Percentiles rank a stretch among this genome's conserved stretches.
These are phyloP conservation scores for Danionella cerebrum DNA, from an alignment of 2,113 vertebrate species.

Conservation along the genomic window DNA sequence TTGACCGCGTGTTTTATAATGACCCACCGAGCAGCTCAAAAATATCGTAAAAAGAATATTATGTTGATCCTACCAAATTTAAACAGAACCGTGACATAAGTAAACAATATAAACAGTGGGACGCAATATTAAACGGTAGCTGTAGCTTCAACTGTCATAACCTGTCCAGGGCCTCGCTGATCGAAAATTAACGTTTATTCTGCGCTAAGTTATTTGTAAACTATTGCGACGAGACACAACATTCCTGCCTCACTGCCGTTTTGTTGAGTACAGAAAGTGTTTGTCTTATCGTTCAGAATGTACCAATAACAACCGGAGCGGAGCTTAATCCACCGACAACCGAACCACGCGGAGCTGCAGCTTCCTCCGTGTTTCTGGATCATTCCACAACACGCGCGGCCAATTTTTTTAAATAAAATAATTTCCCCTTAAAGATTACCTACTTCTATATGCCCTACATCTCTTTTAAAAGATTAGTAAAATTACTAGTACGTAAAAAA, in stretches of 20 bases:
- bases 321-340: constrained; percentile 1
- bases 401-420: too few species aligned
- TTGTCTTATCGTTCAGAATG: constrained; percentile 5
- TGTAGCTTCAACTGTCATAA: background rate
- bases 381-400: too few species aligned
- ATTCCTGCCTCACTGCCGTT: background rate
- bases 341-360: background rate
- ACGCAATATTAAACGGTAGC: background rate
- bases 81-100: background rate
- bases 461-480: too few species aligned
- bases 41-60: background rate
- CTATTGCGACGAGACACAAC: background rate
- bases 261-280: constrained; percentile 21
- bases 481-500: too few species aligned
- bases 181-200: background rate
- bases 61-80: background rate
- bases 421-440: too few species aligned
- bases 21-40: constrained; percentile 21
- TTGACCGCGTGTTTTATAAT: constrained; percentile 35
- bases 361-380: background rate
- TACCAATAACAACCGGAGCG: background rate
- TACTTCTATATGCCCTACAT: too few species aligned
- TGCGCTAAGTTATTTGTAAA: background rate
- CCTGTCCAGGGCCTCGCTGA: background rate
- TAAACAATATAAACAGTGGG: background rate